Evolutionary conservation across 2,113 vertebrate species (phyloP), one percentile per base, ranked within the genome.

Genomic region (Oreochromis tanganicae): DNA sequence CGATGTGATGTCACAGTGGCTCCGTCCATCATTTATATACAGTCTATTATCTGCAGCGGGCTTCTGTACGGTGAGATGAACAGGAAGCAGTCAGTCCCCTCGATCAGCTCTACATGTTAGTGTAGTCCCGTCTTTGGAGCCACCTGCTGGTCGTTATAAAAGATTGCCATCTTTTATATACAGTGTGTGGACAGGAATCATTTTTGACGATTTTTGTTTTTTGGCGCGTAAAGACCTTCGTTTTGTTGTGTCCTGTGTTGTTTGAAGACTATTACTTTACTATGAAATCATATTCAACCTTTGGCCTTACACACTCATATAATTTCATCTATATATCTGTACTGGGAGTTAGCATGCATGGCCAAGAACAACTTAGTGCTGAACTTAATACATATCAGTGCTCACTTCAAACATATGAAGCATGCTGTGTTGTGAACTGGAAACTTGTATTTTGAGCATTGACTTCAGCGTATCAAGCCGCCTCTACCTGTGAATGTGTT

Each of bases 41-140:
- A 75, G 21, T 75, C 68, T 5, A 5, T 48, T 46, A 46, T 66
- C 6, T 38, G 10, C 34, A 66, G 19, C 19, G 7, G 61, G 21
- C 34, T 66, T 66, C 32, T 73, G 68, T 19, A 1, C 9, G 13
- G 2, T 5, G 38, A 16, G 8, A 11, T 48, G 14, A 48, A 7
- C 41, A 17, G 13, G 68, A 48, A 75, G 41, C 14, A 73, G 34
- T 38, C 34, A 1, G 13, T 71, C n/a, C 12, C 5, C 21, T 48
- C 9, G 0, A 75, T 43, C 16, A 14, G 68, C 41, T 48, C 41
- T 11, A 6, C 5, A 10, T 46, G 68, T 17, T 0, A 0, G 9
- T 3, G 68, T 14, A 48, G 68, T 46, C 66, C 68, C 9, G 0
- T 27, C 6, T 73, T 73, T 73, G 38, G 41, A 14, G 41, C 41